Base-by-base conservation (phyloP, 2,888 invertebrate genomes). In the Parnassius smintheus region DNA sequence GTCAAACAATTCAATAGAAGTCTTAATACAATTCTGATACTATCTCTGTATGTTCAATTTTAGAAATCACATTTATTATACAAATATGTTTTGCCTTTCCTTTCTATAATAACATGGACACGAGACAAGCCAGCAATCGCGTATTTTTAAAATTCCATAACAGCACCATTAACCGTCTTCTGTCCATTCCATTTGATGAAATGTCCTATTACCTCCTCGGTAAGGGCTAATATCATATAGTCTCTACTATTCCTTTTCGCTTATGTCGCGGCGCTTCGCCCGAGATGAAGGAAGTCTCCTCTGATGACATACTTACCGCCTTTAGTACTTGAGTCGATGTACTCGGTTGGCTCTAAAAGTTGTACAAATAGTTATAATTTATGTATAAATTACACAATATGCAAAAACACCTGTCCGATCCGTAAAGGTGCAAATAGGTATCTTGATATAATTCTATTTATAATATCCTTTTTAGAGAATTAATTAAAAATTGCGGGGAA, bases 201-300 rank as follows among this genome's bases (percentile, higher is more conserved):
- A 48, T 12, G 44, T 35, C 54, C 51, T 55, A 62, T 44, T 9
- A 4, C 7, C 11, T 44, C 9, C 1, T 8, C 2, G 12, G 46
- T 58, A 54, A 55, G 22, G 72, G 69, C 75, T 85, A 88, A 85
- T 87, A 92, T 93, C 92, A 94, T 75, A 94, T 93, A 64, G 94
- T 94, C 75, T 94, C 94, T 13, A 94, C 93, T 68, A 93, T 86
- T 7, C 94, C 94, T 71, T 92, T 93, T 54, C 93, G 87, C 69
- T 92, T 93, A n/a, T 81, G 77, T 62, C 92, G 89, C 67, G 93
- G 87, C 65, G 86, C 86, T 59, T 92, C 92, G 41, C 85, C 82
- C 2, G 94, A 95, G 66, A 96, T 96, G 77, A 96, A 96, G 0
- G 96, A 96, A 0, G 96, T 96, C 75, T 96, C 96, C 79, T 95